phyloP scores from a whole-genome alignment of 2,888 invertebrate species.

The Calliphora vomitoria region DNA sequence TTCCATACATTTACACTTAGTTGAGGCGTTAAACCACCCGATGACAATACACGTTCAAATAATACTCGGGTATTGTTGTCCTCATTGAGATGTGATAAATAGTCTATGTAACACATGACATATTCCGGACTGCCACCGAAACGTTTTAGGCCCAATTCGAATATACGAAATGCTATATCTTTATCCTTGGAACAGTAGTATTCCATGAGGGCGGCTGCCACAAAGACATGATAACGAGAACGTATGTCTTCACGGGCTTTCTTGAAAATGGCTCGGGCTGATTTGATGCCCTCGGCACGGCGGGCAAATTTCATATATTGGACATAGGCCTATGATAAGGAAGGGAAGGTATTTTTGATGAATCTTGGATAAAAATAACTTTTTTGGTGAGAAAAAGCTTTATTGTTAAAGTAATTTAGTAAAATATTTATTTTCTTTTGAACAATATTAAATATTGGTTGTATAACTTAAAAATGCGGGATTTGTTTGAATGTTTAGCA shows the following conservation, averaged over 20 bases:
- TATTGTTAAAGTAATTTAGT: no score
- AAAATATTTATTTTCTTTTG: background rate
- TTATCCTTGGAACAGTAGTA: conserved; percentile 99
- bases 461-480: no score
- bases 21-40: conserved; percentile 95
- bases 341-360: conserved; percentile 69
- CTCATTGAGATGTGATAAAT: conserved; percentile 98
- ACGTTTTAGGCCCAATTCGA: conserved; percentile 98
- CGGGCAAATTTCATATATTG: conserved; percentile 99
- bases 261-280: conserved; percentile 97
- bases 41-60: conserved; percentile 97
- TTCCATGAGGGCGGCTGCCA: conserved; percentile 99
- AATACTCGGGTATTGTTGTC: conserved; percentile 99
- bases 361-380: background rate
- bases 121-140: conserved; percentile 98
- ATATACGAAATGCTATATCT: conserved; percentile 97
- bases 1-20: conserved; percentile 99
- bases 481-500: no score
- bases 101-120: conserved; percentile 97
- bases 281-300: conserved; percentile 98
- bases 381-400: no score
- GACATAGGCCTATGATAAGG: conserved; percentile 90
- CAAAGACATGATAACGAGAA: conserved; percentile 96
- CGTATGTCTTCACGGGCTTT: conserved; percentile 95
- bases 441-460: no score